Base-by-base conservation (phyloP, 2,888 invertebrate species). In the Lepetodrilus schrolli region DNA sequence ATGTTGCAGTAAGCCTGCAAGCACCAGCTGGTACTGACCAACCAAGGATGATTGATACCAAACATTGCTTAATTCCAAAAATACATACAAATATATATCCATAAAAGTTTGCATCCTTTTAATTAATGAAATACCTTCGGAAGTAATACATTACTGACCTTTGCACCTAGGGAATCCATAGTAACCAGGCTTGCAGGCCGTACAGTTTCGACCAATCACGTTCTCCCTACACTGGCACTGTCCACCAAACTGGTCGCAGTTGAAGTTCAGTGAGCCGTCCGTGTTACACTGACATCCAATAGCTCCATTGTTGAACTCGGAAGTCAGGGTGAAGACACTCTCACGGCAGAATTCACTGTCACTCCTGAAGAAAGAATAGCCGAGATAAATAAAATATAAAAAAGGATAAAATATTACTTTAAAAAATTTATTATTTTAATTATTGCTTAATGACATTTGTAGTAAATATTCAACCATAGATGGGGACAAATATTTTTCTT, bases 131-230 rank as follows among this genome's bases (percentile, higher is more conserved):
- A n/a, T n/a, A n/a, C n/a, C n/a, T n/a, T n/a, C n/a, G n/a, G n/a
- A n/a, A n/a, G n/a, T n/a, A n/a, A n/a, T n/a, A n/a, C n/a, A n/a
- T n/a, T n/a, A 84, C 89, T 85, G 81, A 90, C 90, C 83, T 86
- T 93, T 93, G 91, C 99, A 99, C 86, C 97, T 94, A 0, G 99
- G 99, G 90, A 98, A 99, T 0, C 97, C 98, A 87, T 94, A 99
- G 91, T 94, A 98, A 0, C 98, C 98, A 0, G 97, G 96, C 77
- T 94, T 93, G 75, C 90, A 90, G 10, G 84, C 83, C 5, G 88
- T 83, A 78, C 90, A 90, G 26, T 81, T 94, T 37, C 98, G 93
- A 0, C 99, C 99, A 80, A 99, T 97, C 1, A 99, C 95, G 90
- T 99, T 95, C 0, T 94, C 93, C 86, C 94, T 94, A 90, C 99